Base-by-base conservation (phyloP, 1,140 invertebrate genomes). In the Drosophila mauritiana region DNA sequence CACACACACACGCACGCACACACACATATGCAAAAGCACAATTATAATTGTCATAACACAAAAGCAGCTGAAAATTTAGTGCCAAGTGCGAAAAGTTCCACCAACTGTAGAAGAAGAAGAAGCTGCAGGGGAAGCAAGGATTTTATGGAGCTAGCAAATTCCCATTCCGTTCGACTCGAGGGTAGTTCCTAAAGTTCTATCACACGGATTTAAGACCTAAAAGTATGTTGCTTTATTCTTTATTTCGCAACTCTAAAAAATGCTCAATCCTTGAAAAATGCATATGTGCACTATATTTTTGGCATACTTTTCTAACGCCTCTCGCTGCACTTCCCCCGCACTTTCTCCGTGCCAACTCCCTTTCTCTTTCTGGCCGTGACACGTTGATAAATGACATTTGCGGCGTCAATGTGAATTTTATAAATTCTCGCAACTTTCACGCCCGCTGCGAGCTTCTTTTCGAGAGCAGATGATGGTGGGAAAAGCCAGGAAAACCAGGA, bases 21-120 rank as follows among this genome's bases (percentile, higher is more conserved):
- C 36, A 51, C 62, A 63, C 56, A 62, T 73, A 88, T 88, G 83
- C 79, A 72, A 65, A 73, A 76, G 76, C 76, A 86, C 83, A 86
- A 86, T 86, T 86, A 86, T 86, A 86, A 86, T 86, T 88, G 83
- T 86, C 83, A 86, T 88, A 86, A 86, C 79, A 86, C 79, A 88
- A 86, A 86, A 88, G 83, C 83, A 86, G 75, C 84, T 79, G 75
- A 88, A 86, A 86, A 86, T 86, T 83, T 86, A 88, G 79, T 88
- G 76, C 70, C 79, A 86, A 86, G 83, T 86, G 79, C 70, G 68
- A 88, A 86, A 86, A 88, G 83, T 88, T 86, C 63, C 63, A 65
- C 83, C 64, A 27, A 63, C 65, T 61, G 64, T 45, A 15, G 37
- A 39, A 22, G 34, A 34, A 22, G 20, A 22, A 13, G 39, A 46